phyloP scores from a whole-genome alignment of 2,113 vertebrate genomes.

The Lipophrys pholis region DNA sequence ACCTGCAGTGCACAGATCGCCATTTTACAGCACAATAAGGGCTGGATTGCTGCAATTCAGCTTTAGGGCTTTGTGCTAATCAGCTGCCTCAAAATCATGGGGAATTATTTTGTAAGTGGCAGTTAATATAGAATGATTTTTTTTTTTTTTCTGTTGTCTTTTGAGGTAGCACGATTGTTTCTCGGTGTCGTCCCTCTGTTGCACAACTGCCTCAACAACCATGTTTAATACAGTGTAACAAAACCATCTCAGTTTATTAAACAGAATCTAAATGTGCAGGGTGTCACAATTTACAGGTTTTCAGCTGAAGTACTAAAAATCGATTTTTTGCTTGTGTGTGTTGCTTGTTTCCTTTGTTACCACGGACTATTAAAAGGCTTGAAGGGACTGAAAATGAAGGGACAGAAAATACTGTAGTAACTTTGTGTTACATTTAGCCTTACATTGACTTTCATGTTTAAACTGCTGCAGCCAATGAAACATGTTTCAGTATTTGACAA shows the following conservation, averaged over 20 bases:
- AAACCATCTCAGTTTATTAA: slow-evolving; percentile 28
- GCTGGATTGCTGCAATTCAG: slow-evolving; percentile 27
- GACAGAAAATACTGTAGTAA: neutral
- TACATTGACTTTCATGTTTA: too few relatives aligned
- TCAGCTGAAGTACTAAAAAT: neutral
- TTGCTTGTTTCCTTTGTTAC: neutral
- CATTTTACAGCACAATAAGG: slow-evolving; percentile 27
- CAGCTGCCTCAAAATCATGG: slow-evolving; percentile 31
- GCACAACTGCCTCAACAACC: neutral
- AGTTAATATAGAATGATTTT: slow-evolving; percentile 25
- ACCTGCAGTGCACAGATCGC: slow-evolving; percentile 44
- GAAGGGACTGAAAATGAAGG: neutral
- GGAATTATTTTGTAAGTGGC: slow-evolving; percentile 23
- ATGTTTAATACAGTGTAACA: slow-evolving; percentile 15
- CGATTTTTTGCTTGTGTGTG: neutral
- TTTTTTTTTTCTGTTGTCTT: slow-evolving; percentile 10
- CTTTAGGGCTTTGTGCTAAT: slow-evolving; percentile 50
- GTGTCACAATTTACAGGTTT: slow-evolving; percentile 11
- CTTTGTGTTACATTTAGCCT: neutral
- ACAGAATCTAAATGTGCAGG: neutral
- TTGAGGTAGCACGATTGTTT: slow-evolving; percentile 31
- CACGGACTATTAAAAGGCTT: neutral
- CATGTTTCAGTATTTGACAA: too few relatives aligned
- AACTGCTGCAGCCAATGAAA: too few relatives aligned
- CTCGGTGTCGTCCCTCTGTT: neutral